phyloP scores from a whole-genome alignment of 1,140 invertebrate species.

The Bombus balteatus region DNA sequence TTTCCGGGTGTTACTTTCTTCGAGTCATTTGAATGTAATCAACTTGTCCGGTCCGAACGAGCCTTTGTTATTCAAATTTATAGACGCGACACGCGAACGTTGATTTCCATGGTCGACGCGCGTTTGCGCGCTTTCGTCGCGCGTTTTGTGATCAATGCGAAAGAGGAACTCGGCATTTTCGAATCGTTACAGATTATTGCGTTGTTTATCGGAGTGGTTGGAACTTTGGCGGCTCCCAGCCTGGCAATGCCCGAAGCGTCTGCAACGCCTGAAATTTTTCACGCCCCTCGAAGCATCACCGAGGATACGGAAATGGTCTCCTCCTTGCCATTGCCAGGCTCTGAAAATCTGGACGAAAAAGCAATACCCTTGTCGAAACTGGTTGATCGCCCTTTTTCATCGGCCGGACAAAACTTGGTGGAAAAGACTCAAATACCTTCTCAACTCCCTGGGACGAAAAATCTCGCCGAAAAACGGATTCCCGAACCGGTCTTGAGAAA shows the following conservation, averaged over 20 bases:
- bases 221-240: slow-evolving; percentile 43
- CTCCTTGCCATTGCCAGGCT: slow-evolving; percentile 56
- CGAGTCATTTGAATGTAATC: too few relatives aligned
- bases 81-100: neutral
- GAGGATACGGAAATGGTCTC: slow-evolving; percentile 69
- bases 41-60: too few relatives aligned
- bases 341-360: slow-evolving; percentile 73
- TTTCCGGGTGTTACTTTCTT: too few relatives aligned
- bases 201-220: slow-evolving; percentile 58
- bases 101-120: neutral
- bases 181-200: slow-evolving; percentile 60
- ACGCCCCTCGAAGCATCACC: slow-evolving; percentile 22
- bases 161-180: neutral
- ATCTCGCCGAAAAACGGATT: slow-evolving; percentile 68
- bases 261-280: neutral
- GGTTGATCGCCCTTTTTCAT: slow-evolving; percentile 23
- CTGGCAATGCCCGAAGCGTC: neutral
- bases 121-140: neutral
- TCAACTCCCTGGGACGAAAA: slow-evolving; percentile 56
- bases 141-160: neutral
- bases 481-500: slow-evolving; percentile 51
- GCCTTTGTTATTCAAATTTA: neutral
- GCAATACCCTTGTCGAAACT: slow-evolving; percentile 69
- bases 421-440: slow-evolving; percentile 64
- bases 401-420: slow-evolving; percentile 61